Conservation (phyloP, 2,888 invertebrate species). For the Eupithecia dodoneata region DNA sequence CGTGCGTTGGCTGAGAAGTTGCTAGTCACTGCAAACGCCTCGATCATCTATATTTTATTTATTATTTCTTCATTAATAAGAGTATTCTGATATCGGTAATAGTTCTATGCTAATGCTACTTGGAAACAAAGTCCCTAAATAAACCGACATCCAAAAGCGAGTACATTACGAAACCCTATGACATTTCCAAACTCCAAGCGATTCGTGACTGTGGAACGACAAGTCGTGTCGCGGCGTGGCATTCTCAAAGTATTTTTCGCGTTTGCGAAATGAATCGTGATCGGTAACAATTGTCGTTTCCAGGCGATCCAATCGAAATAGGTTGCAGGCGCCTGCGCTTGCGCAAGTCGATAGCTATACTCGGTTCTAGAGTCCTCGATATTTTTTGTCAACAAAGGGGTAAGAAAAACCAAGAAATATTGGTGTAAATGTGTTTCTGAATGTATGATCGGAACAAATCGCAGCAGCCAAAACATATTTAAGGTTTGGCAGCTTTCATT, state of each 20-base stretch:
- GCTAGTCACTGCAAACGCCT: too few species aligned
- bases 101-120: not conserved
- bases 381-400: constrained; percentile 8
- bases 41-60: too few species aligned
- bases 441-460: not conserved
- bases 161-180: constrained; percentile 52
- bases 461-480: not conserved
- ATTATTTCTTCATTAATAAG: too few species aligned
- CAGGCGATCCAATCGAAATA: constrained; percentile 74
- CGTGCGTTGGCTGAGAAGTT: too few species aligned
- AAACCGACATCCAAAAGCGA: constrained; percentile 6
- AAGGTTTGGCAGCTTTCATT: not conserved
- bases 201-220: constrained; percentile 80
- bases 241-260: constrained; percentile 82
- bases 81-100: too few species aligned
- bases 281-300: constrained; percentile 73
- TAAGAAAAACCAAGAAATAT: not conserved
- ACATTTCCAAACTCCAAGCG: constrained; percentile 64
- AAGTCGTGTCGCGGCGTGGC: constrained; percentile 71
- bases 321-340: constrained; percentile 63
- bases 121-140: not conserved
- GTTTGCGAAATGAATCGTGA: constrained; percentile 81
- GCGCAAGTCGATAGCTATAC: constrained; percentile 50
- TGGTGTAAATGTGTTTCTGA: not conserved
- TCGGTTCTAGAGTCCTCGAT: not conserved